These are phyloP conservation scores for Magallana ariakensis DNA, from an alignment of 1,140 invertebrate species.

Conservation along the genomic window DNA sequence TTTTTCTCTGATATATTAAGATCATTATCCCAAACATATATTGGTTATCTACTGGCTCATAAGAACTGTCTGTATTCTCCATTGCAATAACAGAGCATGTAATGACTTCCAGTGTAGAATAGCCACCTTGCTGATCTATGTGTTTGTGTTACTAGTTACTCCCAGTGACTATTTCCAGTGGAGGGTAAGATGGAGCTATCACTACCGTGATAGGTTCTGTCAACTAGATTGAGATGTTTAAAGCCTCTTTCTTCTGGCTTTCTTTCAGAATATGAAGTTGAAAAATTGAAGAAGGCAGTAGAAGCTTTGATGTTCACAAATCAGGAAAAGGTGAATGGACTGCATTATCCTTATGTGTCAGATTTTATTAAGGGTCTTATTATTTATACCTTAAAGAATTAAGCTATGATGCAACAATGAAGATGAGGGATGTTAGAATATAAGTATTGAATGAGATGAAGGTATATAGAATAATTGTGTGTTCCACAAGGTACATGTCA, in stretches of 20 bases:
- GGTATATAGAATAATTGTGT: not conserved
- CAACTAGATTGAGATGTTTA: not conserved
- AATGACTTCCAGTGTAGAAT: not conserved
- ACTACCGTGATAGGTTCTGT: not conserved
- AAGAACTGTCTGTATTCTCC: no score
- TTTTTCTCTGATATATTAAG: no score
- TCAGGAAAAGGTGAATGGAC: slow-evolving; percentile 80
- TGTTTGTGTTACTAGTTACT: not conserved
- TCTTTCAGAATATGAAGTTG: slow-evolving; percentile 80
- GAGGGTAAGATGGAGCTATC: not conserved
- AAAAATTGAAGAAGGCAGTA: slow-evolving; percentile 81
- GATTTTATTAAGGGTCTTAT: not conserved
- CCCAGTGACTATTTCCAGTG: slow-evolving; percentile 1
- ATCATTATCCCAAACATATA: no score
- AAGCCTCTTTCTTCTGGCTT: slow-evolving; percentile 1
- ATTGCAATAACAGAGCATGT: not conserved
- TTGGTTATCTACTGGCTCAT: no score
- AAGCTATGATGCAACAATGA: no score
- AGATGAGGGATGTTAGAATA: not conserved
- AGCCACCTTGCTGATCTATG: not conserved
- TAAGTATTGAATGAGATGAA: not conserved
- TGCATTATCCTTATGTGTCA: not conserved
- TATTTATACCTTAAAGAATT: no score
- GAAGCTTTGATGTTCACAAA: slow-evolving; percentile 81
- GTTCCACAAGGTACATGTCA: no score